Evolutionary conservation across 2,797 vertebrate genomes (phyloP).

Genomic region (Spondyliosoma cantharus): DNA sequence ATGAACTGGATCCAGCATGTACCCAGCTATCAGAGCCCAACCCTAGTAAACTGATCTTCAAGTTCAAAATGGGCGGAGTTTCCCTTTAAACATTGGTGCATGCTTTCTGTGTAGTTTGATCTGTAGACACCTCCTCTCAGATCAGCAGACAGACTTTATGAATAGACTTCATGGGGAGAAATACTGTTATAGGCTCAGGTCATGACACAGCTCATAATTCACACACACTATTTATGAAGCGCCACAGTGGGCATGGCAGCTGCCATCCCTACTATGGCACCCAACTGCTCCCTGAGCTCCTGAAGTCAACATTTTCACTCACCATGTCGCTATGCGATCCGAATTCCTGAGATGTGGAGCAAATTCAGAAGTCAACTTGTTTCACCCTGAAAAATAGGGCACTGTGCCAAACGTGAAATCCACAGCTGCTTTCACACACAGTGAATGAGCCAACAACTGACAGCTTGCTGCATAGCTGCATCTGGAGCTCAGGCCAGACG

Average conservation of each 20-base stretch:
- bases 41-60: conserved; percentile 11
- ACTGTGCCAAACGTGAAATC: neutral
- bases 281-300: neutral
- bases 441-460: neutral
- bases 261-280: conserved; percentile 1
- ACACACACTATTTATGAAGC: conserved; percentile 54
- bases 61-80: conserved; percentile 25
- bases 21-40: neutral
- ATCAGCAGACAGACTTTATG: conserved; percentile 49
- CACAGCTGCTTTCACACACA: conserved; percentile 17
- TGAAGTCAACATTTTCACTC: conserved; percentile 11
- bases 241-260: neutral
- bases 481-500: neutral
- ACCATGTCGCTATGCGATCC: neutral
- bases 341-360: neutral
- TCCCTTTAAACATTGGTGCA: neutral
- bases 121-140: conserved; percentile 14
- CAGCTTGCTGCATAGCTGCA: neutral
- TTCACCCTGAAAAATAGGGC: neutral
- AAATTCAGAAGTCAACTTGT: neutral
- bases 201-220: conserved; percentile 53
- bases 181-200: conserved; percentile 39
- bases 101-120: conserved; percentile 37
- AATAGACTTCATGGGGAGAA: conserved; percentile 36
- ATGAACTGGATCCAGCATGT: neutral